Evolutionary conservation across 2,113 vertebrate genomes (phyloP), one percentile per base, ranked within the genome.

Genomic region (Ceyx margarethae): DNA sequence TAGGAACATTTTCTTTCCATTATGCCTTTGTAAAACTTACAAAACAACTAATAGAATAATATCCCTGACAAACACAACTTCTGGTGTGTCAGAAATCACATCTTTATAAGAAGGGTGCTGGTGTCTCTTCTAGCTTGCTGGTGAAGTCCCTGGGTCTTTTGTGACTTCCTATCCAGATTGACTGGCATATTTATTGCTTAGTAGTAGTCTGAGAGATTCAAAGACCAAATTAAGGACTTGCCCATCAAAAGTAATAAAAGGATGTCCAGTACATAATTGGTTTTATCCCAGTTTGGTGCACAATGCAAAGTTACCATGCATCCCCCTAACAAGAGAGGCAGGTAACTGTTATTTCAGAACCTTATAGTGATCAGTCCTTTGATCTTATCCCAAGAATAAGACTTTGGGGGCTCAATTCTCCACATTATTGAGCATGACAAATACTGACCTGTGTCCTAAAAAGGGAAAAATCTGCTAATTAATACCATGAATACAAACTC

Each of bases 391-490:
- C 16, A 71, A 51, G 33, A 85, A 56, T 51, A 82, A 74, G 57
- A 73, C 58, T 81, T 57, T 7, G 18, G 33, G 72, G 65, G 46
- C 13, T 85, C 82, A 62, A 77, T 79, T 91, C 71, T 82, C 60
- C 29, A 35, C 0, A 13, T 54, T 89, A 40, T 8, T 37, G 9
- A 82, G 31, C 56, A 40, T 40, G n/a, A 83, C n/a, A 89, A 73
- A 83, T 77, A 64, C 50, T 21, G 72, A 77, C 31, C 78, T n/a
- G 37, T 91, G 20, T 62, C 72, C 91, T 91, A 62, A 73, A 80
- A 89, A 87, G 84, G 64, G 21, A 37, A 87, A 94, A 89, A 69
- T 56, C 81, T 86, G 78, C 57, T 83, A 81, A 81, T 85, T 91
- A 87, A 95, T 81, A 75, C 33, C 57, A 62, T n/a, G 72, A 92